Evolutionary conservation across 2,113 vertebrate species (phyloP).

Genomic region (Caretta caretta): DNA sequence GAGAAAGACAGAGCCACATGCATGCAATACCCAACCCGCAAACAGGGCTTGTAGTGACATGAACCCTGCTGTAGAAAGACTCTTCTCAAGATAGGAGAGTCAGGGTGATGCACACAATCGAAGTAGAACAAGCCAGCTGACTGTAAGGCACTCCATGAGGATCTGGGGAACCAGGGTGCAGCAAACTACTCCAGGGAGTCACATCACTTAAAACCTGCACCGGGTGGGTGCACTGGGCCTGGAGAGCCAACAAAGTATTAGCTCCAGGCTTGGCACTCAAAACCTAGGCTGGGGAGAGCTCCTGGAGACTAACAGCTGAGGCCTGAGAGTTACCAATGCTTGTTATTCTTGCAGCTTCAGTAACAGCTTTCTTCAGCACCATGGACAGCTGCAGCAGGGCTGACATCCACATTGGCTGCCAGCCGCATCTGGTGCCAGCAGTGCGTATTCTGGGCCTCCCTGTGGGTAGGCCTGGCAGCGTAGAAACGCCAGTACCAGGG

Average conservation of each 20-base stretch:
- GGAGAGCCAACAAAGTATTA: neutral
- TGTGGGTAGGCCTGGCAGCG: neutral
- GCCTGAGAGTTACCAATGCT: neutral
- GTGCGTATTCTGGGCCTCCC: neutral
- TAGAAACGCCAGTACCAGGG: neutral
- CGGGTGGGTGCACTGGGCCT: neutral
- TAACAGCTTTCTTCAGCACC: neutral
- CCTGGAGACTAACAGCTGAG: neutral
- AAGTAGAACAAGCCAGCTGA: neutral
- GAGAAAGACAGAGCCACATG: rapidly evolving
- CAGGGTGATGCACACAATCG: neutral
- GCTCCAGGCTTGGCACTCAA: neutral
- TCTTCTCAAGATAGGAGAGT: neutral
- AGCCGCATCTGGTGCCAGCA: neutral
- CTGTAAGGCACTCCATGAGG: neutral
- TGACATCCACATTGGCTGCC: neutral
- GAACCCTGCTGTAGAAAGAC: neutral
- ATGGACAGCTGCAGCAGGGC: neutral
- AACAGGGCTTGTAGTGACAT: neutral
- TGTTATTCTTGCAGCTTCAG: neutral
- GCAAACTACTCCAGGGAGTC: neutral
- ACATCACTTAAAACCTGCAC: neutral
- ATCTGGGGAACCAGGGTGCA: neutral
- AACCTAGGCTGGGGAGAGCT: neutral
- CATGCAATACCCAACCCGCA: neutral